Conservation (phyloP, 2,113 vertebrate species). For the Xyliphius kryptos region DNA sequence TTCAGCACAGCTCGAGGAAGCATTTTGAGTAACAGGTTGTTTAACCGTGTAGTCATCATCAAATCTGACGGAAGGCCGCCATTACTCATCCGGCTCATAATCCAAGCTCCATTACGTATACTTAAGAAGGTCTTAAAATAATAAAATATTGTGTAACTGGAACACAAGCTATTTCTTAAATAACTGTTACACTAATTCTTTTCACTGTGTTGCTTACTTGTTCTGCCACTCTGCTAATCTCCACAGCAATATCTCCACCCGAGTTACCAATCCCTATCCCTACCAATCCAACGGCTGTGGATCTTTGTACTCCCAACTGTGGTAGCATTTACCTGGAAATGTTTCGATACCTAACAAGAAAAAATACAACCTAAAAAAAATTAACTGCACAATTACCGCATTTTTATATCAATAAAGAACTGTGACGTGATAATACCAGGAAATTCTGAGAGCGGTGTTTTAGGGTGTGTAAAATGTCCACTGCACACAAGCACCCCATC, state of each 20-base stretch:
- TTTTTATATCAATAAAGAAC: too few relatives aligned
- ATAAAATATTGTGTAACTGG: not conserved
- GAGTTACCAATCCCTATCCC: constrained; percentile 86
- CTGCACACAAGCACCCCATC: constrained; percentile 83
- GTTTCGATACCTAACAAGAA: constrained; percentile 69
- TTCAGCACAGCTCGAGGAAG: constrained; percentile 58
- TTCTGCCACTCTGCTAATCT: constrained; percentile 76
- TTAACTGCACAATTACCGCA: not conserved
- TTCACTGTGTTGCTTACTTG: constrained; percentile 60
- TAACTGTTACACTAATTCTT: too few relatives aligned
- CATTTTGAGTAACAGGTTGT: constrained; percentile 47
- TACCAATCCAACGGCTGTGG: constrained; percentile 68
- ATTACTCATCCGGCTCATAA: constrained; percentile 66
- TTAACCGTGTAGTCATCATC: constrained; percentile 54
- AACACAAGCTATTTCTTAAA: too few relatives aligned
- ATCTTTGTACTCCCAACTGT: constrained; percentile 84
- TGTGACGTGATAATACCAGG: constrained; percentile 61
- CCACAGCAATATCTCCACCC: constrained; percentile 81
- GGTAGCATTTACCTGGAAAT: constrained; percentile 73
- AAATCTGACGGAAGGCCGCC: constrained; percentile 77
- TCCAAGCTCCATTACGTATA: constrained; percentile 77
- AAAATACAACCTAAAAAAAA: not conserved
- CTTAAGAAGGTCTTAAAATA: constrained; percentile 81
- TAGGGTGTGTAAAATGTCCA: constrained; percentile 65
- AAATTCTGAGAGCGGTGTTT: constrained; percentile 69